Percentiles rank a stretch among this genome's conserved stretches.
phyloP scores from a whole-genome alignment of 2,113 vertebrate species.

The Clinocottus analis region DNA sequence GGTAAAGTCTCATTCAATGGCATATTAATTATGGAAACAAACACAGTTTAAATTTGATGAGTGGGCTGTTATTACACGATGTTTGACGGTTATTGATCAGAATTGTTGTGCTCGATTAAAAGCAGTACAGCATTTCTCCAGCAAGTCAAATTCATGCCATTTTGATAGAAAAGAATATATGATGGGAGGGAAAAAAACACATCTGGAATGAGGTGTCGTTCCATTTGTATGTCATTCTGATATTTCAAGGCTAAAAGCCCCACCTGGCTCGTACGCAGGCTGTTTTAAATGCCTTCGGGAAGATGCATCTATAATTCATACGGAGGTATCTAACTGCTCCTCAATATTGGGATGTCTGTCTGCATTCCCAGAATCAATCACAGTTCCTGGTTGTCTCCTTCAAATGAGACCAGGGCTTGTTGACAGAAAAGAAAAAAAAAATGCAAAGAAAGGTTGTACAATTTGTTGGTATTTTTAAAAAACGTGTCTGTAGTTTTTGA shows the following conservation, averaged over 20 bases:
- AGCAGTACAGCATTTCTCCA: not conserved
- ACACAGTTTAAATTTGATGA: slow-evolving; percentile 1
- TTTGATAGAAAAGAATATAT: not conserved
- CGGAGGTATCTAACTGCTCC: slow-evolving; percentile 43
- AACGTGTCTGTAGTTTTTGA: slow-evolving; percentile 70
- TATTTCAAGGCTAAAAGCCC: not conserved
- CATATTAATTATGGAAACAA: not conserved
- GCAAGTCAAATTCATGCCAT: not conserved
- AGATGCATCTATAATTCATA: slow-evolving; percentile 50
- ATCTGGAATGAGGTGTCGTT: not conserved
- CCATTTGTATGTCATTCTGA: not conserved
- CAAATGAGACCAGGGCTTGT: slow-evolving; percentile 26
- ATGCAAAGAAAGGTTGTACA: slow-evolving; percentile 70
- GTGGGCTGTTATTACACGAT: slow-evolving; percentile 6
- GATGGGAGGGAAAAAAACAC: not conserved
- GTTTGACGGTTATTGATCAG: slow-evolving; percentile 8
- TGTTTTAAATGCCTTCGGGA: slow-evolving; percentile 31
- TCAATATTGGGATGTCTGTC: slow-evolving; percentile 37
- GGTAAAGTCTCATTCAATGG: not conserved
- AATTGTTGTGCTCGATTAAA: slow-evolving; percentile 9
- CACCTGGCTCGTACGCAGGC: slow-evolving; percentile 16
- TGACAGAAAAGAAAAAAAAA: slow-evolving; percentile 37
- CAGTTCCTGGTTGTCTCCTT: slow-evolving; percentile 35
- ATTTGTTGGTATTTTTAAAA: slow-evolving; percentile 75
- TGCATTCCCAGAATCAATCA: slow-evolving; percentile 47